Evolutionary conservation across 2,888 invertebrate species (phyloP).

Genomic region (Orthosia cruda): DNA sequence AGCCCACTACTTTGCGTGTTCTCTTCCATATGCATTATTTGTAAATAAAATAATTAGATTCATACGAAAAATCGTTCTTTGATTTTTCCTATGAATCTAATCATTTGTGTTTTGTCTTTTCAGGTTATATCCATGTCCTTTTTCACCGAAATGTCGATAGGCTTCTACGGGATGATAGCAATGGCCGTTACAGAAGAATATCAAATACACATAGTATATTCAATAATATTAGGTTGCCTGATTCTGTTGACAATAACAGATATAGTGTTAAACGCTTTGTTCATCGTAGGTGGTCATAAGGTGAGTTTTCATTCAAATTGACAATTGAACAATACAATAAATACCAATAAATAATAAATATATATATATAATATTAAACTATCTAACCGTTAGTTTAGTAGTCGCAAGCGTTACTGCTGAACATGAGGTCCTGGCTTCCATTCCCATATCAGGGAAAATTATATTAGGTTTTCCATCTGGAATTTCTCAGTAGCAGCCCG

Average conservation of each 20-base stretch:
- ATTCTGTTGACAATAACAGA: conserved; percentile 23
- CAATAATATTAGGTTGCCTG: background rate
- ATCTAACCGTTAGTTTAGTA: too few species aligned
- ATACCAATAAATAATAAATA: too few species aligned
- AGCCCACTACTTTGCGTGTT: too few species aligned
- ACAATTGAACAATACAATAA: background rate
- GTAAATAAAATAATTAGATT: background rate
- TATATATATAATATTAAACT: background rate
- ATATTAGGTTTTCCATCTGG: too few species aligned
- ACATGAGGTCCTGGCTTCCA: too few species aligned
- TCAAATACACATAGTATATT: background rate
- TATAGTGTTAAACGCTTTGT: conserved; percentile 26
- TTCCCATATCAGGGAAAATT: too few species aligned
- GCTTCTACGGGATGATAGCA: background rate
- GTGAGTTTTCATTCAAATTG: conserved; percentile 20
- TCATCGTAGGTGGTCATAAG: conserved; percentile 42
- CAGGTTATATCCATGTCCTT: conserved; percentile 19
- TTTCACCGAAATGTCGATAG: background rate
- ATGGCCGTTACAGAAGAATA: background rate
- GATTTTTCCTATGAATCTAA: background rate
- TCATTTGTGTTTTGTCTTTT: background rate
- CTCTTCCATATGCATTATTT: background rate
- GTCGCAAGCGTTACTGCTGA: too few species aligned
- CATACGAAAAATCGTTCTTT: too few species aligned
- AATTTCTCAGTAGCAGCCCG: too few species aligned